phyloP scores from a whole-genome alignment of 2,888 invertebrate species.

The Rotaria sp. region DNA sequence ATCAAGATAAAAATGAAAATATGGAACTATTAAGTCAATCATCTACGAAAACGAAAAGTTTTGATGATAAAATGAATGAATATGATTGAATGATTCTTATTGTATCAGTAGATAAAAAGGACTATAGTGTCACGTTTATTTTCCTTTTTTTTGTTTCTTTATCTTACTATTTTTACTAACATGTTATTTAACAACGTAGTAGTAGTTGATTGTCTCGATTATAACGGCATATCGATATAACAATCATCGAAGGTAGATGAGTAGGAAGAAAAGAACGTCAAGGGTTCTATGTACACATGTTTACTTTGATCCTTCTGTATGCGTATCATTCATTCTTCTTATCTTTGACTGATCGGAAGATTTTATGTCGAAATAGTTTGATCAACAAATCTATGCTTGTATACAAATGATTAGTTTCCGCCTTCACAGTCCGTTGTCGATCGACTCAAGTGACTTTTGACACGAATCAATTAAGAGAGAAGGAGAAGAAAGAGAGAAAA shows the following conservation, averaged over 20 bases:
- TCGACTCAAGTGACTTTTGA: neutral
- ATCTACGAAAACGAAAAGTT: too few relatives aligned
- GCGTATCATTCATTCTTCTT: neutral
- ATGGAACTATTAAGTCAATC: neutral
- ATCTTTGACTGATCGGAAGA: neutral
- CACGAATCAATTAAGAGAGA: constrained; percentile 13
- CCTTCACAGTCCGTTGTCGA: constrained; percentile 15
- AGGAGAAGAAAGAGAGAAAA: neutral
- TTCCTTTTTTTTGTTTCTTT: too few relatives aligned
- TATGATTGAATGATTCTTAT: too few relatives aligned
- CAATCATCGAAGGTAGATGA: neutral
- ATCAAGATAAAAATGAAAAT: neutral
- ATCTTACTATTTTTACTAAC: neutral
- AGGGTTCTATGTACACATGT: neutral
- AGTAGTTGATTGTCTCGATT: neutral
- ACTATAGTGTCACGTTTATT: too few relatives aligned
- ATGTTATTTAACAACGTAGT: neutral
- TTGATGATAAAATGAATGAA: neutral
- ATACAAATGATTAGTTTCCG: constrained; percentile 23
- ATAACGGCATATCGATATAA: neutral
- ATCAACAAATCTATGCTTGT: neutral
- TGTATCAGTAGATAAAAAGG: too few relatives aligned
- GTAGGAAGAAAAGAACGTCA: constrained; percentile 23
- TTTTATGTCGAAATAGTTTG: constrained; percentile 22
- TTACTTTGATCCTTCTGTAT: neutral